Conservation (phyloP, 2,797 vertebrate species). For the Sebastes baramenuke region DNA sequence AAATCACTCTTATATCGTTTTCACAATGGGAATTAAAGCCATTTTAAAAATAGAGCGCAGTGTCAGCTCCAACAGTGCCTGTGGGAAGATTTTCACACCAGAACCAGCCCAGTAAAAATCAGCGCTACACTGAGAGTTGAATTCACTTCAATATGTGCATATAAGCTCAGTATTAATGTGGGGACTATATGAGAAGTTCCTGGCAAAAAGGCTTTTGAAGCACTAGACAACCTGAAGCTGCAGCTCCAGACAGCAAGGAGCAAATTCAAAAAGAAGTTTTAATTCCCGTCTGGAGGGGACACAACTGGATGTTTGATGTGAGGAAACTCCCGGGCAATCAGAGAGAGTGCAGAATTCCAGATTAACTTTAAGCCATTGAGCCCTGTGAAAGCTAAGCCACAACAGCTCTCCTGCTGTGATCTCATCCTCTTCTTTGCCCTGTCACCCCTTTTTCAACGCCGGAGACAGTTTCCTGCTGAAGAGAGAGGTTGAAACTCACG, state of each 20-base stretch:
- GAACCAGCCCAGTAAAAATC: not conserved
- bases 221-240: slow-evolving; percentile 33
- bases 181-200: slow-evolving; percentile 8
- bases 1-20: slow-evolving; percentile 19
- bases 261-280: slow-evolving; percentile 45
- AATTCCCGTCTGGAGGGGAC: slow-evolving; percentile 51
- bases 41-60: not conserved
- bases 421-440: slow-evolving; percentile 63
- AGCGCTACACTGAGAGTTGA: not conserved
- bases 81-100: slow-evolving; percentile 19
- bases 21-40: slow-evolving; percentile 18
- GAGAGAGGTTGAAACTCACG: slow-evolving; percentile 27
- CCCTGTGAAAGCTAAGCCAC: slow-evolving; percentile 68
- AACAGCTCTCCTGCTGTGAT: slow-evolving; percentile 74
- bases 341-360: slow-evolving; percentile 65
- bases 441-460: slow-evolving; percentile 31
- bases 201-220: slow-evolving; percentile 20
- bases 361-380: slow-evolving; percentile 72
- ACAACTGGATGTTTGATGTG: slow-evolving; percentile 61
- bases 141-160: slow-evolving; percentile 2
- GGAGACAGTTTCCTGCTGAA: slow-evolving; percentile 42
- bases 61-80: not conserved
- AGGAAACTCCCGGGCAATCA: slow-evolving; percentile 54
- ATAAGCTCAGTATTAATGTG: slow-evolving; percentile 10
- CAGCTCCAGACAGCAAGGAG: slow-evolving; percentile 27